phyloP scores from a whole-genome alignment of 2,113 vertebrate genomes.

The Rhea pennata region DNA sequence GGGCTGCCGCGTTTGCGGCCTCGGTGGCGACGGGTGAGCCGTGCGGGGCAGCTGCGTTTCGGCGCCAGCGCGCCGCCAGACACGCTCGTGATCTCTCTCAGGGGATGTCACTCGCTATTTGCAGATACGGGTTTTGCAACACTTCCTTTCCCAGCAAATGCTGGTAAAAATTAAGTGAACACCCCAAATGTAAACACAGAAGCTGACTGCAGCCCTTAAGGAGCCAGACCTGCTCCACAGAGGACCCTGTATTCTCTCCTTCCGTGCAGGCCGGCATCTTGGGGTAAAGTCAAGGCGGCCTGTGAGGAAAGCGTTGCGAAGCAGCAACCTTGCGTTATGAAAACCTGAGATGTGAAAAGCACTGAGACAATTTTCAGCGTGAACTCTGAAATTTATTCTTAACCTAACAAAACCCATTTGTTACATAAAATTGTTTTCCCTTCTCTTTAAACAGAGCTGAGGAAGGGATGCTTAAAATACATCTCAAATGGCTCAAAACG shows the following conservation, averaged over 20 bases:
- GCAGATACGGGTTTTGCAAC: background rate
- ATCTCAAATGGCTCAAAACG: conserved; percentile 35
- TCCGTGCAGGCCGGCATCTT: accelerated
- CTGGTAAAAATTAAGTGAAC: accelerated
- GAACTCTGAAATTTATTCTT: background rate
- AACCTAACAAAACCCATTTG: background rate
- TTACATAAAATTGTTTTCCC: conserved; percentile 17
- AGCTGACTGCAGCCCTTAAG: accelerated
- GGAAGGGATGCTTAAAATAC: conserved; percentile 51
- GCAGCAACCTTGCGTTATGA: background rate
- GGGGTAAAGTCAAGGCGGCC: background rate
- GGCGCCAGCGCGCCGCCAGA: accelerated
- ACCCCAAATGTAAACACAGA: background rate
- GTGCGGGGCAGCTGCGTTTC: accelerated
- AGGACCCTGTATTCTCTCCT: accelerated
- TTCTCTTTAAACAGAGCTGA: background rate
- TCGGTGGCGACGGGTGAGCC: accelerated
- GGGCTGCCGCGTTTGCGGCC: background rate
- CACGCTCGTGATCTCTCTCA: no score
- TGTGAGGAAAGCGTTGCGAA: background rate
- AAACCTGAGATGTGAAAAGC: background rate
- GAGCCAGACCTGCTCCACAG: accelerated
- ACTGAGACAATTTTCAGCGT: background rate
- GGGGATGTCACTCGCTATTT: accelerated
- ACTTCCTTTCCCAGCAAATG: background rate